These are phyloP conservation scores for Halichoerus grypus DNA, from an alignment of 2,113 vertebrate species.

Conservation along the genomic window DNA sequence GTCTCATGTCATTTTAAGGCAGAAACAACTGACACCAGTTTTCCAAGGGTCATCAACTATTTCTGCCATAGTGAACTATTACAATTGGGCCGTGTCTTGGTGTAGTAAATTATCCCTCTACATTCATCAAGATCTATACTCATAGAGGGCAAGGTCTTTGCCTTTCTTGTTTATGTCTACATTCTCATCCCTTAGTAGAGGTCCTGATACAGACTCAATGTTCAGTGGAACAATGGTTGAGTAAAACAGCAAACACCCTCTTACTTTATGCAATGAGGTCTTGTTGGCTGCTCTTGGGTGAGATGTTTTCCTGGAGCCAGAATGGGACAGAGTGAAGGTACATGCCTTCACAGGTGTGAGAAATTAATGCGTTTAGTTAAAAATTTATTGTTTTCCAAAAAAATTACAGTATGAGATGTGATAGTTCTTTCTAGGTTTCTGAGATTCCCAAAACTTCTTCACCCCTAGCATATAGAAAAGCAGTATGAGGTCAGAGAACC, in stretches of 20 bases:
- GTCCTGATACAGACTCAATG: no score
- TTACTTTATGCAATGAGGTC: neutral
- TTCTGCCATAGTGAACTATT: neutral
- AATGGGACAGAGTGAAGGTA: neutral
- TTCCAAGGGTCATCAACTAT: neutral
- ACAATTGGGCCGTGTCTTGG: neutral
- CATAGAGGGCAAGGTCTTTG: neutral
- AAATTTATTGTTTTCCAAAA: neutral
- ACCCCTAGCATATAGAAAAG: neutral
- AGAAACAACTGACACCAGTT: neutral
- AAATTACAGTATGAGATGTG: neutral
- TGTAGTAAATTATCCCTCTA: no score
- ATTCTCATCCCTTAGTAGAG: neutral
- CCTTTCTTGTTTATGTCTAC: neutral
- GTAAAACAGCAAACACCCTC: neutral
- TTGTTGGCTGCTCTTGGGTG: neutral
- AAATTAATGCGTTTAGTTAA: neutral
- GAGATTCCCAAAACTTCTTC: neutral
- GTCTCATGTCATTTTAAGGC: neutral
- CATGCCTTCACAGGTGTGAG: neutral
- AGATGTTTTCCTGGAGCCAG: neutral
- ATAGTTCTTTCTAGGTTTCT: neutral
- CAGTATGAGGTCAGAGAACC: neutral
- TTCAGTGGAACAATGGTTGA: neutral
- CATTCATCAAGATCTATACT: neutral